A percentile compares a stretch with the other conserved stretches of the same genome.
Evolutionary conservation across 1,140 invertebrate genomes (phyloP).

Genomic region (Microvelia longipes): DNA sequence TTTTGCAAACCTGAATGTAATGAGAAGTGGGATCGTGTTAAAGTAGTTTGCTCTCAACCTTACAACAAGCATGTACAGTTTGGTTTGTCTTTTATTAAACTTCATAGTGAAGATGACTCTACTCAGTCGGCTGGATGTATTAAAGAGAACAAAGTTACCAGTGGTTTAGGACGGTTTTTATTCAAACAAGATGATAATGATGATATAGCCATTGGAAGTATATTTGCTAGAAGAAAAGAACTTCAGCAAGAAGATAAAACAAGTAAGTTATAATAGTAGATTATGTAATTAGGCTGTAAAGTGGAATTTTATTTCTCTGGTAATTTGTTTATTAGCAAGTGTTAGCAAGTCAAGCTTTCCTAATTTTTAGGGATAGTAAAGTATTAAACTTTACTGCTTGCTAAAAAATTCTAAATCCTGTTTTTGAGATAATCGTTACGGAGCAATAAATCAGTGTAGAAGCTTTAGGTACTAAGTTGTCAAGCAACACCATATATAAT

Average conservation of each 20-base stretch:
- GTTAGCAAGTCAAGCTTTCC: too few relatives aligned
- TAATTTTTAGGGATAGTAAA: too few relatives aligned
- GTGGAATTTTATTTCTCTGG: too few relatives aligned
- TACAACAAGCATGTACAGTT: slow-evolving; percentile 66
- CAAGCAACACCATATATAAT: too few relatives aligned
- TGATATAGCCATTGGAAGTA: slow-evolving; percentile 32
- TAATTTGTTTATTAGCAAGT: too few relatives aligned
- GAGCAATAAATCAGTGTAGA: too few relatives aligned
- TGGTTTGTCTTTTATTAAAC: slow-evolving; percentile 62
- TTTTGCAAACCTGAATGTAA: slow-evolving; percentile 37
- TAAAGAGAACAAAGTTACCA: slow-evolving; percentile 7
- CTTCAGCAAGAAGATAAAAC: slow-evolving; percentile 9
- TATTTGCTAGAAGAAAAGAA: slow-evolving; percentile 35
- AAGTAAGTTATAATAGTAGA: too few relatives aligned
- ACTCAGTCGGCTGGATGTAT: not conserved
- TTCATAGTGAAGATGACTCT: slow-evolving; percentile 27
- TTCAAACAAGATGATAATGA: slow-evolving; percentile 38
- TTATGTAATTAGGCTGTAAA: too few relatives aligned
- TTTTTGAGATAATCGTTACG: too few relatives aligned
- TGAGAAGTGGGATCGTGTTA: slow-evolving; percentile 67
- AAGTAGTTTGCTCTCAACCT: slow-evolving; percentile 71
- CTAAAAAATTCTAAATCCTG: too few relatives aligned
- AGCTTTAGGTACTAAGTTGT: too few relatives aligned
- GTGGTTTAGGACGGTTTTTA: slow-evolving; percentile 37
- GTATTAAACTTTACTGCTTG: too few relatives aligned